phyloP scores from a whole-genome alignment of 2,888 invertebrate genomes.

The Sarcophaga rosellei region DNA sequence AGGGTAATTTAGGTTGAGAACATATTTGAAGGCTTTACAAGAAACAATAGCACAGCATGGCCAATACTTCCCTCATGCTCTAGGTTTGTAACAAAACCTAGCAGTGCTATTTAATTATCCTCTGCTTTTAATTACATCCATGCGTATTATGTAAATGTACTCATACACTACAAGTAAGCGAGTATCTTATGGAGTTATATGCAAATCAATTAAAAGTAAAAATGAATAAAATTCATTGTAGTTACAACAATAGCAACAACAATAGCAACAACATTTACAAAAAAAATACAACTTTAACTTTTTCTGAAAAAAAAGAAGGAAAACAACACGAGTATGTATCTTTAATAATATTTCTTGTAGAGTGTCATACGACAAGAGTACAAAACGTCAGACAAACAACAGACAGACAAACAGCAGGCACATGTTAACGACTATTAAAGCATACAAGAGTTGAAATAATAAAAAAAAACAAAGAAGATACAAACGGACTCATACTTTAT shows the following conservation, averaged over 20 bases:
- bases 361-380: neutral
- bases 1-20: too few species aligned
- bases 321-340: slow-evolving; percentile 15
- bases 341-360: slow-evolving; percentile 53
- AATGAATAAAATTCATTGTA: slow-evolving; percentile 42
- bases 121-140: neutral
- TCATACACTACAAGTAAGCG: neutral
- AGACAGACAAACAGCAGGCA: neutral
- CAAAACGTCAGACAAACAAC: neutral
- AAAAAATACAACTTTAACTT: neutral
- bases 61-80: neutral
- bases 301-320: slow-evolving; percentile 8
- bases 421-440: slow-evolving; percentile 13
- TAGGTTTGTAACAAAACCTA: neutral
- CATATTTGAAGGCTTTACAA: too few species aligned
- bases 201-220: slow-evolving; percentile 68
- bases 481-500: slow-evolving; percentile 15
- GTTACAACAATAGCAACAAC: neutral
- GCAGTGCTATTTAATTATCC: slow-evolving; percentile 28
- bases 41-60: slow-evolving; percentile 22
- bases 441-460: slow-evolving; percentile 1
- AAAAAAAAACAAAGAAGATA: neutral
- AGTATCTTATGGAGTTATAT: slow-evolving; percentile 50
- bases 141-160: neutral
- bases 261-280: slow-evolving; percentile 6